Conservation (phyloP, 1,140 invertebrate species). For the Phthorimaea operculella region DNA sequence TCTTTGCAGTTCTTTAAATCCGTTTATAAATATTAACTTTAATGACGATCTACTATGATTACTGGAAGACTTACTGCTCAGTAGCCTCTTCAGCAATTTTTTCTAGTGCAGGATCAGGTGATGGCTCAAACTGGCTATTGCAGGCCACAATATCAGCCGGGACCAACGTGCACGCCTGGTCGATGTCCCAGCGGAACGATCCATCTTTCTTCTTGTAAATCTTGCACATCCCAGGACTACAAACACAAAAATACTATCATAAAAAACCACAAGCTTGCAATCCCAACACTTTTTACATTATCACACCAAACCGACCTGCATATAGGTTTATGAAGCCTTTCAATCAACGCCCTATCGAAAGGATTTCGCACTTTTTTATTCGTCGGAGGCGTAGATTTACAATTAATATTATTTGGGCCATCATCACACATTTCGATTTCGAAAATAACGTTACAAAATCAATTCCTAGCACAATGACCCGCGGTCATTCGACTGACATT, state of each 20-base stretch:
- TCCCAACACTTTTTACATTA: constrained; percentile 9
- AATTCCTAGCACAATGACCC: constrained; percentile 14
- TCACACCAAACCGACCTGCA: constrained; percentile 52
- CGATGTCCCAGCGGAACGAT: constrained; percentile 62
- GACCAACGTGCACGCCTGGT: constrained; percentile 54
- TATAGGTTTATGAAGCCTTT: constrained; percentile 57
- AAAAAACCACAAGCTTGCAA: constrained; percentile 9
- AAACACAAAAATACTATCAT: constrained; percentile 18
- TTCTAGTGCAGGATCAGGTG: constrained; percentile 60
- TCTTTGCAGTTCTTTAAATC: no score
- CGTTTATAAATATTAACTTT: no score
- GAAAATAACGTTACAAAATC: constrained; percentile 34
- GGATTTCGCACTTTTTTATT: constrained; percentile 58
- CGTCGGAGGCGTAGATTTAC: constrained; percentile 54
- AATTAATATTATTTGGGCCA: constrained; percentile 27
- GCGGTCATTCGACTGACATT: neutral
- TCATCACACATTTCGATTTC: constrained; percentile 56
- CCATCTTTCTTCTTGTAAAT: constrained; percentile 58
- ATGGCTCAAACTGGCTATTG: constrained; percentile 64
- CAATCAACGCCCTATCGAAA: constrained; percentile 61
- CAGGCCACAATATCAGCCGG: constrained; percentile 62
- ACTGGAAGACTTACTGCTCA: constrained; percentile 46
- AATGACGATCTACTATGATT: no score
- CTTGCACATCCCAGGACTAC: constrained; percentile 65
- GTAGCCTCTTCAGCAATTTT: constrained; percentile 61